phyloP scores from a whole-genome alignment of 2,113 vertebrate species.

The Cynoglossus semilaevis region DNA sequence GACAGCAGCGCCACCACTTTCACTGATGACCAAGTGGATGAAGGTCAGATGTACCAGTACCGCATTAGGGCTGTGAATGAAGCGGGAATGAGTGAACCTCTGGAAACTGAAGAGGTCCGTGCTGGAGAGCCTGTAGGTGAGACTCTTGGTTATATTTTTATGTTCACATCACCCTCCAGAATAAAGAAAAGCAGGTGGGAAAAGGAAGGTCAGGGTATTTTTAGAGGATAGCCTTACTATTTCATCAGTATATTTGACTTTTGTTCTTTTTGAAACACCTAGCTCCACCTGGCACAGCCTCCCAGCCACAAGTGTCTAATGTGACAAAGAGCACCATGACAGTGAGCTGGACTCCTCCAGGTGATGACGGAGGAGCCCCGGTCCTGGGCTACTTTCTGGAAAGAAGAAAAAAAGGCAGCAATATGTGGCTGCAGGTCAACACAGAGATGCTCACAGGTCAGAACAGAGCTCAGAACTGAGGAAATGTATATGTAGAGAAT shows the following conservation, averaged over 20 bases:
- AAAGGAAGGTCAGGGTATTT: too few relatives aligned
- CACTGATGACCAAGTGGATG: slow-evolving; percentile 63
- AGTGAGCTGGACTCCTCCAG: slow-evolving; percentile 66
- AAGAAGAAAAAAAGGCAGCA: slow-evolving; percentile 72
- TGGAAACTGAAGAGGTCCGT: slow-evolving; percentile 69
- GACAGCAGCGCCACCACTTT: slow-evolving; percentile 63
- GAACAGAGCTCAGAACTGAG: slow-evolving; percentile 1
- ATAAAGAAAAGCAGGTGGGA: too few relatives aligned
- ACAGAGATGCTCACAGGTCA: slow-evolving; percentile 74
- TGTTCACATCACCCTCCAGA: neutral
- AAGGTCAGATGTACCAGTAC: slow-evolving; percentile 68
- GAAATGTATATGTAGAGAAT: too few relatives aligned
- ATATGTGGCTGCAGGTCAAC: slow-evolving; percentile 65
- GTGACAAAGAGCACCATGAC: slow-evolving; percentile 70
- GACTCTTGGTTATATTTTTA: neutral
- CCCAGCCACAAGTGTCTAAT: slow-evolving; percentile 64
- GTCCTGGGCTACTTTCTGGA: slow-evolving; percentile 66
- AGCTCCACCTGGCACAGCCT: slow-evolving; percentile 59
- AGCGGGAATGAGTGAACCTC: slow-evolving; percentile 62
- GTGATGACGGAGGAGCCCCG: slow-evolving; percentile 57
- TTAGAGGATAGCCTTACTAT: neutral
- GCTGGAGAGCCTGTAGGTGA: slow-evolving; percentile 69
- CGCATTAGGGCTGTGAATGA: slow-evolving; percentile 64
- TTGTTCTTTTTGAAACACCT: neutral
- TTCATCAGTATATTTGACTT: neutral